Conservation (phyloP, 2,888 invertebrate species). For the Coremacera marginata region DNA sequence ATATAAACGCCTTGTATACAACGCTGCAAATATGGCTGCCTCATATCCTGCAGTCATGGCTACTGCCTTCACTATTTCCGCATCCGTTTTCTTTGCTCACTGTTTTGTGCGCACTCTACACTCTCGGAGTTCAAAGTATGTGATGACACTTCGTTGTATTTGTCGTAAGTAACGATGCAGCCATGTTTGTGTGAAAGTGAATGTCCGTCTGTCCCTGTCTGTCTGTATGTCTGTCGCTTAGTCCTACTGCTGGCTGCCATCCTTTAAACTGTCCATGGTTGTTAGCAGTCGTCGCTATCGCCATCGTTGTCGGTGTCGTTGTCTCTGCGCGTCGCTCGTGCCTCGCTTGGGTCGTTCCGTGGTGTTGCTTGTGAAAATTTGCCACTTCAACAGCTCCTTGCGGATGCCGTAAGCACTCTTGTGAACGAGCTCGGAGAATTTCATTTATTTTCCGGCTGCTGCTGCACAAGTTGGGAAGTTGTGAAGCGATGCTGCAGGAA, state of each 20-base stretch:
- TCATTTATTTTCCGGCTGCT: constrained; percentile 63
- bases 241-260: constrained; percentile 35
- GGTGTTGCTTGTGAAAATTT: constrained; percentile 67
- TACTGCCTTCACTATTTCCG: neutral
- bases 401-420: constrained; percentile 67
- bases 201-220: constrained; percentile 16
- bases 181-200: constrained; percentile 5
- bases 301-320: constrained; percentile 3
- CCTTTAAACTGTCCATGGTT: constrained; percentile 8
- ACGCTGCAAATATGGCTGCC: constrained; percentile 59
- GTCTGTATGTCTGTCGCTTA: constrained; percentile 7
- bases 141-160: constrained; percentile 68
- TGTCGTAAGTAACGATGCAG: constrained; percentile 66
- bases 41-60: constrained; percentile 42
- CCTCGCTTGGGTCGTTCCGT: constrained; percentile 48
- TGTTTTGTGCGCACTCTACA: constrained; percentile 37
- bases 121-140: constrained; percentile 64
- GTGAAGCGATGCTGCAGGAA: constrained; percentile 68
- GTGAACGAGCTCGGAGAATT: constrained; percentile 67
- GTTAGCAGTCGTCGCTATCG: constrained; percentile 36
- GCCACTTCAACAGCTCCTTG: constrained; percentile 69
- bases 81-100: constrained; percentile 14
- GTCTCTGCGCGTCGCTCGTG: neutral
- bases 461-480: constrained; percentile 44
- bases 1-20: constrained; percentile 52